Conservation (phyloP, 1,140 invertebrate species). For the Nilaparvata lugens region DNA sequence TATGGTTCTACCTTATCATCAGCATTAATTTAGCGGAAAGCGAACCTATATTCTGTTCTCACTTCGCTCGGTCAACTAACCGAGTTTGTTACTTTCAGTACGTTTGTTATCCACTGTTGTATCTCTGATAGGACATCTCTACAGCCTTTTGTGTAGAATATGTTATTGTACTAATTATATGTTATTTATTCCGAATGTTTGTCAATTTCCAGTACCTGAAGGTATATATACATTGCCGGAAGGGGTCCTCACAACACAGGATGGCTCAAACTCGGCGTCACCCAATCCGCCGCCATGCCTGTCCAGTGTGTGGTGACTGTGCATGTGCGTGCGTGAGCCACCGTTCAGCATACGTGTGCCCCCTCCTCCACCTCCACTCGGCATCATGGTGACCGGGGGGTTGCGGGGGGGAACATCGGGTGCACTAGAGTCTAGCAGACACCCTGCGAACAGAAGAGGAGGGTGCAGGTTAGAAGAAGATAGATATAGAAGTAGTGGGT, state of each 20-base stretch:
- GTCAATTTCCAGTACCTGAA: constrained; percentile 61
- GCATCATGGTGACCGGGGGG: constrained; percentile 50
- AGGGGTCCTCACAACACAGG: constrained; percentile 79
- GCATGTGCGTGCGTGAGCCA: constrained; percentile 45
- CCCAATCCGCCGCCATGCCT: constrained; percentile 43
- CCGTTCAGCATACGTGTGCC: no score
- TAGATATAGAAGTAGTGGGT: not conserved
- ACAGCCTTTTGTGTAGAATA: no score
- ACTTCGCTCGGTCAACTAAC: no score
- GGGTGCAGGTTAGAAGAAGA: not conserved
- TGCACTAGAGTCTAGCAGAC: constrained; percentile 70
- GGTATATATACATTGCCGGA: constrained; percentile 90
- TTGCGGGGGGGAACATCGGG: constrained; percentile 83
- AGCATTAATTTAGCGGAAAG: no score
- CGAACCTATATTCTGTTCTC: no score
- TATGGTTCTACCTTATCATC: no score
- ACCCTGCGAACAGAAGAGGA: constrained; percentile 53
- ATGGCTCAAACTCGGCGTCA: constrained; percentile 76
- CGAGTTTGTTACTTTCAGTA: no score
- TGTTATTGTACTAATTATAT: no score
- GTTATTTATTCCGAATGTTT: no score
- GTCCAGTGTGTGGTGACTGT: constrained; percentile 38
- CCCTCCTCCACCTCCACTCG: constrained; percentile 27
- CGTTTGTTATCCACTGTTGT: no score
- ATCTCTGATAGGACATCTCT: no score